Base-by-base conservation (phyloP, 2,113 vertebrate genomes). In the Saguinus imperator region DNA sequence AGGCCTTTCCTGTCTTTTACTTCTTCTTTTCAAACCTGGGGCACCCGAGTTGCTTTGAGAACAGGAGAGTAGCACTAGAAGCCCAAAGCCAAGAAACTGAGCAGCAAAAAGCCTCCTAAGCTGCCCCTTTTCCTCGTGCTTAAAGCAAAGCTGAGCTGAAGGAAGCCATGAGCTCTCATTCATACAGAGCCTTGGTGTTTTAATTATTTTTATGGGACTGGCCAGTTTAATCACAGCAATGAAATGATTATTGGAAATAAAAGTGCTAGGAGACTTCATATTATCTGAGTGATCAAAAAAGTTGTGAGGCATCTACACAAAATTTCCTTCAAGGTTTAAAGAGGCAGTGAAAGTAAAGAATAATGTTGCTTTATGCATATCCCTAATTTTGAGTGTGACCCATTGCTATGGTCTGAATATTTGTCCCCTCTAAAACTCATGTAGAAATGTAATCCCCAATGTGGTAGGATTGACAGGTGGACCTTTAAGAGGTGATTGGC, bases 181-280 rank as follows among this genome's bases (percentile, higher is more conserved):
- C 57, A 57, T 25, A 58, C 2, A 52, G 80, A 18, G 40, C 32
- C 61, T 76, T 81, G 10, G 88, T 73, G 27, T 94, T 91, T 88
- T 86, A 35, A 11, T 92, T 80, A 84, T 87, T 76, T 89, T 89
- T 32, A 70, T 11, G 43, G 20, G 57, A 76, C 61, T 83, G 45
- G 14, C 45, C 81, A 57, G 23, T 83, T 92, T 91, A 72, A 92
- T 66, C 85, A 85, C n/a, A 95, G 72, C 84, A 92, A 55, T 37
- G 72, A 92, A 96, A 92, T 64, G 87, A 45, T 89, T 66, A 94
- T 32, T 72, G 75, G 57, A 94, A 96, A 92, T 61, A 55, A 87
- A 97, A 89, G 32, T 45, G 21, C 27, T 83, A 43, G 27, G 86
- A 64, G 68, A 83, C 66, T 89, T 96, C 90, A 68, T 43, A 55